These are phyloP conservation scores for Ceratina japonica DNA, from an alignment of 1,140 invertebrate species.

Conservation along the genomic window DNA sequence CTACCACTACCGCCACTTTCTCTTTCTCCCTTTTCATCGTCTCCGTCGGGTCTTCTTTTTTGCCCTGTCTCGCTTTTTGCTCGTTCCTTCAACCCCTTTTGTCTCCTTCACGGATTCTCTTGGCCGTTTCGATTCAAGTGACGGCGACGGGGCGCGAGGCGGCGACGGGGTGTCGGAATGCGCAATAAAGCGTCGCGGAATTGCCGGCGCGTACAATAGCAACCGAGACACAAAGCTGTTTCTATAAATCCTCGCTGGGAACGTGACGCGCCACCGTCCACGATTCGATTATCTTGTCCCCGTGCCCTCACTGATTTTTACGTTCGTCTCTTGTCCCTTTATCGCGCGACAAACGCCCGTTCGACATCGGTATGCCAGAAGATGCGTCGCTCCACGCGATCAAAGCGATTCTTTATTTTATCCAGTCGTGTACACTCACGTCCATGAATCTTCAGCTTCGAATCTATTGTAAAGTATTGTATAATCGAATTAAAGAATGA, in stretches of 20 bases:
- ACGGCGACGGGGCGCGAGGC: not conserved
- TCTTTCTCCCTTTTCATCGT: not conserved
- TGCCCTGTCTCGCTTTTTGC: not conserved
- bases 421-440: not conserved
- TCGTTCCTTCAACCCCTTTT: constrained; percentile 9
- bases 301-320: constrained; percentile 14
- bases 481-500: too few species aligned
- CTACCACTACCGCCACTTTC: not conserved
- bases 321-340: constrained; percentile 1
- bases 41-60: not conserved
- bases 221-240: constrained; percentile 57
- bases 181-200: constrained; percentile 56
- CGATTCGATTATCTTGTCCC: constrained; percentile 47
- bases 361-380: not conserved
- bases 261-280: constrained; percentile 43
- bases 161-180: constrained; percentile 51
- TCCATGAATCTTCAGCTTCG: too few species aligned
- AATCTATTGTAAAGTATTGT: too few species aligned
- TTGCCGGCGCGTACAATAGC: constrained; percentile 32
- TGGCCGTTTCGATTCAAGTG: not conserved
- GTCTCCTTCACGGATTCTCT: constrained; percentile 17
- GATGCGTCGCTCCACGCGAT: too few species aligned
- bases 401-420: not conserved
- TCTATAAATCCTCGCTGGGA: constrained; percentile 54
- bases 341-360: not conserved